Evolutionary conservation across 2,113 vertebrate genomes (phyloP).

Genomic region (Camelus dromedarius): DNA sequence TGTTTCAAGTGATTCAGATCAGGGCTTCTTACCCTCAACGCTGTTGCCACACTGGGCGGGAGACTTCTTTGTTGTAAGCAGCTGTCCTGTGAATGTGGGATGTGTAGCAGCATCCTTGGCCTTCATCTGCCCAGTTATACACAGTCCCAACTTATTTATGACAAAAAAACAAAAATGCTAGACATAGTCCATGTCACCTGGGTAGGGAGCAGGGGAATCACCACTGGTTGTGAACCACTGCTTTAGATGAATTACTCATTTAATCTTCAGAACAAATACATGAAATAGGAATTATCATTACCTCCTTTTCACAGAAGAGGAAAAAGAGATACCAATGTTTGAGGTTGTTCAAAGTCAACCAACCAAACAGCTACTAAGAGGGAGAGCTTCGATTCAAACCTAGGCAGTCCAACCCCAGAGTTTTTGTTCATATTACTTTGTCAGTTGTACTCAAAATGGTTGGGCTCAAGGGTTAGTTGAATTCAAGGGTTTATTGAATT

Average conservation of each 20-base stretch:
- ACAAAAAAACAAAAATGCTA: background rate
- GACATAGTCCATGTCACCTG: background rate
- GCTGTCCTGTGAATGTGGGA: background rate
- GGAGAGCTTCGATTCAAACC: background rate
- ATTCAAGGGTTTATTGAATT: background rate
- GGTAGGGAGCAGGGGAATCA: background rate
- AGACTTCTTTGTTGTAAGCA: background rate
- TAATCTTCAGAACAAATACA: background rate
- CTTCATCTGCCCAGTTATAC: background rate
- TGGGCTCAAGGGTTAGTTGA: background rate
- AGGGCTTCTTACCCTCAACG: background rate
- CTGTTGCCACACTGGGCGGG: background rate
- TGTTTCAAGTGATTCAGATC: background rate
- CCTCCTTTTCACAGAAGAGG: background rate
- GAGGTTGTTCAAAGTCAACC: background rate
- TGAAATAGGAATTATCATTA: background rate
- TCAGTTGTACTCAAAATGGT: background rate
- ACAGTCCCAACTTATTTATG: fast-evolving
- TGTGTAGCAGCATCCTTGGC: background rate
- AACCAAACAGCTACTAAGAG: background rate
- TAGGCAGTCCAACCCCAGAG: background rate
- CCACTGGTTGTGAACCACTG: background rate
- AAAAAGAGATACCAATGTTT: background rate
- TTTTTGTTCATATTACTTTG: background rate
- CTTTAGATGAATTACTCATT: background rate